Conservation (phyloP, 2,888 invertebrate species). For the Sarcophaga rosellei region DNA sequence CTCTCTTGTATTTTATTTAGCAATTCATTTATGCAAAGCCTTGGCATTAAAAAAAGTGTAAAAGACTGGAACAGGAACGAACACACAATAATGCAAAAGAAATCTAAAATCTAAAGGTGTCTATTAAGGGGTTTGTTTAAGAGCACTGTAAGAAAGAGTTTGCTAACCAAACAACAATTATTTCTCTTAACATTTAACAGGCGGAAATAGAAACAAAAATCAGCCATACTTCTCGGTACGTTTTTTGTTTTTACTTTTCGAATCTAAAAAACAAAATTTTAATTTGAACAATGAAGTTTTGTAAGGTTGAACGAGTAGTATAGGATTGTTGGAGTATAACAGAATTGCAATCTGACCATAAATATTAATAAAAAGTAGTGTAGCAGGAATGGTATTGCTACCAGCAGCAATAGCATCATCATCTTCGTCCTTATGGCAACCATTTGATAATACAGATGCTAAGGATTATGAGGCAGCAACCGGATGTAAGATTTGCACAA, state of each 20-base stretch:
- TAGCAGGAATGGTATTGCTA: background rate
- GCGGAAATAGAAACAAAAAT: background rate
- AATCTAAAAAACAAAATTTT: too few species aligned
- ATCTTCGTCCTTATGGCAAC: background rate
- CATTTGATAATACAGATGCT: slow-evolving; percentile 55
- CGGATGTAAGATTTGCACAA: slow-evolving; percentile 87
- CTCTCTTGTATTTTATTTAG: background rate
- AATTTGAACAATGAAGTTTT: too few species aligned
- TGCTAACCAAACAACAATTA: too few species aligned
- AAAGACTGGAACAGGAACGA: too few species aligned
- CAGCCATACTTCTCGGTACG: accelerated
- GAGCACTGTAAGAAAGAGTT: background rate
- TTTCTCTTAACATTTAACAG: background rate
- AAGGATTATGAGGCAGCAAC: slow-evolving; percentile 79
- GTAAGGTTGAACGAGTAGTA: too few species aligned
- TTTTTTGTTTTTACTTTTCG: too few species aligned
- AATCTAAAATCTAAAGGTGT: slow-evolving; percentile 18
- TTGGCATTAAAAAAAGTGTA: too few species aligned
- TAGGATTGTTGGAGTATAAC: background rate
- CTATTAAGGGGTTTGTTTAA: background rate
- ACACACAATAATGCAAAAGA: background rate
- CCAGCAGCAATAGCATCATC: background rate
- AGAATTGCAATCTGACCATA: slow-evolving; percentile 6
- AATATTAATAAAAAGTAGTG: slow-evolving; percentile 1
- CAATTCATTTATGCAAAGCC: slow-evolving; percentile 56